These are phyloP conservation scores for Cromileptes altivelis DNA, from an alignment of 2,113 vertebrate species.

Conservation along the genomic window DNA sequence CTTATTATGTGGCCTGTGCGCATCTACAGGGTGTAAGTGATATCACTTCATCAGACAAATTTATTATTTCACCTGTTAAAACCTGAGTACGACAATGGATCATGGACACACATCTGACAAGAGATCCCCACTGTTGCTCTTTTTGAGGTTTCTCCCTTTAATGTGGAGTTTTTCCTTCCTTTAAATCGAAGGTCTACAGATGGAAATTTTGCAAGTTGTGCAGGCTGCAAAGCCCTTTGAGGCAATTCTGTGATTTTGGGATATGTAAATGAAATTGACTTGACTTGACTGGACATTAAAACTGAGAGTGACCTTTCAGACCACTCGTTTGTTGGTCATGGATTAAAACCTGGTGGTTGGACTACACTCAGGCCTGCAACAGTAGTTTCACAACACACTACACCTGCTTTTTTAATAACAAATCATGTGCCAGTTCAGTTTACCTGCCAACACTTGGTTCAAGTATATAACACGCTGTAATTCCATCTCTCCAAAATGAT, in stretches of 20 bases:
- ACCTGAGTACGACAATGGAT: not conserved
- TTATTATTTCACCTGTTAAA: no score
- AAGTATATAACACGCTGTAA: conserved; percentile 55
- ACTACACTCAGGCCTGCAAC: not conserved
- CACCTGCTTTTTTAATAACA: conserved; percentile 56
- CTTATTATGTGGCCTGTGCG: not conserved
- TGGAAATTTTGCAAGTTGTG: not conserved
- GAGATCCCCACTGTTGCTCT: no score
- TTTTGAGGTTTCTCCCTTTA: not conserved
- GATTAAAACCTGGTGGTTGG: conserved; percentile 9
- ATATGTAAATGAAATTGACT: not conserved
- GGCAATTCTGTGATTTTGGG: not conserved
- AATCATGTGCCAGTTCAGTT: conserved; percentile 53
- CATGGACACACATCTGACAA: not conserved
- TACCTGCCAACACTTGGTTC: conserved; percentile 43
- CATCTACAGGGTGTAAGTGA: not conserved
- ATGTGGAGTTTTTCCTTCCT: not conserved
- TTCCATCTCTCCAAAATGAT: conserved; percentile 60
- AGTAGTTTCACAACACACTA: conserved; percentile 15
- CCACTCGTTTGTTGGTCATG: not conserved
- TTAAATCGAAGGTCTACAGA: not conserved
- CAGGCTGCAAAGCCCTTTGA: not conserved
- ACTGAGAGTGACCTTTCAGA: not conserved
- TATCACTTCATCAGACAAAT: not conserved
- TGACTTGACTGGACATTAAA: conserved; percentile 14